Percentiles rank a stretch among this genome's conserved stretches.
phyloP scores from a whole-genome alignment of 1,140 invertebrate species.

The Ctenoplectra terminalis region DNA sequence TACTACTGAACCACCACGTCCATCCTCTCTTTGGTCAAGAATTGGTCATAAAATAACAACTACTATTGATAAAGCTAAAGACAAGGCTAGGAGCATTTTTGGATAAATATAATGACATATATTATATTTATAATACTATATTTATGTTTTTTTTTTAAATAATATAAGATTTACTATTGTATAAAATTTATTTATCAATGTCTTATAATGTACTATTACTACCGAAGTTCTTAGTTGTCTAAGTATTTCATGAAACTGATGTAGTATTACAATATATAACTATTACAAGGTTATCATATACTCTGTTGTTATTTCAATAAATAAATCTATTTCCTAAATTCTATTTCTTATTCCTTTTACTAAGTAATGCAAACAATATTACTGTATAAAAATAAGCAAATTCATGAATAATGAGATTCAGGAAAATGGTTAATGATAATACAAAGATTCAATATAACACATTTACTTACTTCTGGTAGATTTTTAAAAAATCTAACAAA shows the following conservation, averaged over 20 bases:
- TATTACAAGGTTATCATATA: constrained; percentile 39
- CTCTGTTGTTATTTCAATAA: constrained; percentile 54
- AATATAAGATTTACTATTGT: neutral
- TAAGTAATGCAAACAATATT: neutral
- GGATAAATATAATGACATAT: constrained; percentile 70
- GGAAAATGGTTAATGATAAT: constrained; percentile 1
- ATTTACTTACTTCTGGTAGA: constrained; percentile 84
- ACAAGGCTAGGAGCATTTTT: constrained; percentile 83
- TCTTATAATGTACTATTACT: constrained; percentile 36
- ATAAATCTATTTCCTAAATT: constrained; percentile 36
- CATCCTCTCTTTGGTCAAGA: constrained; percentile 83
- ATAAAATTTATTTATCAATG: constrained; percentile 55
- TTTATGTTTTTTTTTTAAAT: neutral
- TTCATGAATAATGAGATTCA: neutral
- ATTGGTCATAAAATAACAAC: constrained; percentile 82
- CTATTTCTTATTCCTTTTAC: neutral
- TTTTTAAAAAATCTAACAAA: constrained; percentile 85
- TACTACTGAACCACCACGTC: constrained; percentile 68
- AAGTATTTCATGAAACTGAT: constrained; percentile 32
- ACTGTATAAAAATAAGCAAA: neutral
- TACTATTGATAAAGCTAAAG: constrained; percentile 81
- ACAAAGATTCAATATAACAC: constrained; percentile 14
- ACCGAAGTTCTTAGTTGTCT: constrained; percentile 27
- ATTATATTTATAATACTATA: constrained; percentile 48
- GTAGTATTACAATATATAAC: constrained; percentile 52